Percentiles rank a stretch among this genome's conserved stretches.
These are phyloP conservation scores for Darevskia nairensis DNA, from an alignment of 2,797 vertebrate species.

Conservation along the genomic window DNA sequence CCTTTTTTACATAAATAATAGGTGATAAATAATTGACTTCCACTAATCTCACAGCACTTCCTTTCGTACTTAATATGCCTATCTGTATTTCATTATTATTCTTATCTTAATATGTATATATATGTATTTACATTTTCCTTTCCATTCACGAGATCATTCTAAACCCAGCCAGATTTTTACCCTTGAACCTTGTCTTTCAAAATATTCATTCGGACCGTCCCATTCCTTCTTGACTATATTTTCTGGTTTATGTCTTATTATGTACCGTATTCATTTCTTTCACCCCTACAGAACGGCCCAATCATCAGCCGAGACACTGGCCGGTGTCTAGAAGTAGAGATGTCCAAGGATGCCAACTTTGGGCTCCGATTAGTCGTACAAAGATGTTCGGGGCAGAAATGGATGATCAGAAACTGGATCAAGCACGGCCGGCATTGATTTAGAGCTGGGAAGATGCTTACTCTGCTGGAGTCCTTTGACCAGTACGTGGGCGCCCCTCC, in stretches of 20 bases:
- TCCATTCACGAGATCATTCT: too few species aligned
- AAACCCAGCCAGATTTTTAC: too few species aligned
- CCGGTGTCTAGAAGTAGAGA: slow-evolving; percentile 95
- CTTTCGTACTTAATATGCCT: too few species aligned
- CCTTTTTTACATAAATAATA: too few species aligned
- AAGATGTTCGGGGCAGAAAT: slow-evolving; percentile 97
- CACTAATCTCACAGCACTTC: too few species aligned
- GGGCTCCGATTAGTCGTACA: slow-evolving; percentile 95
- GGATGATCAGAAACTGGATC: slow-evolving; percentile 98
- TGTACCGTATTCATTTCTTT: background rate
- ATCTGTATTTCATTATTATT: too few species aligned
- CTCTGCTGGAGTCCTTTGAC: slow-evolving; percentile 46
- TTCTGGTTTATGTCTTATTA: background rate
- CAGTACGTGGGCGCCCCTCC: slow-evolving; percentile 36
- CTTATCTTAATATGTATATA: too few species aligned
- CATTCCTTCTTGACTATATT: background rate
- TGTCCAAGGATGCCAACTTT: slow-evolving; percentile 97
- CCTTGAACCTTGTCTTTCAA: too few species aligned
- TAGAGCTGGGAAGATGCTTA: slow-evolving; percentile 30
- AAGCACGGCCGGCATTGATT: slow-evolving; percentile 90
- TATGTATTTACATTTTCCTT: too few species aligned
- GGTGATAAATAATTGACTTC: too few species aligned
- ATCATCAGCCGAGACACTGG: slow-evolving; percentile 96
- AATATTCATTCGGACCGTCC: too few species aligned
- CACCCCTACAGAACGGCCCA: slow-evolving; percentile 86